Conservation (phyloP, 2,797 vertebrate genomes). For the Eulemur rubriventer region DNA sequence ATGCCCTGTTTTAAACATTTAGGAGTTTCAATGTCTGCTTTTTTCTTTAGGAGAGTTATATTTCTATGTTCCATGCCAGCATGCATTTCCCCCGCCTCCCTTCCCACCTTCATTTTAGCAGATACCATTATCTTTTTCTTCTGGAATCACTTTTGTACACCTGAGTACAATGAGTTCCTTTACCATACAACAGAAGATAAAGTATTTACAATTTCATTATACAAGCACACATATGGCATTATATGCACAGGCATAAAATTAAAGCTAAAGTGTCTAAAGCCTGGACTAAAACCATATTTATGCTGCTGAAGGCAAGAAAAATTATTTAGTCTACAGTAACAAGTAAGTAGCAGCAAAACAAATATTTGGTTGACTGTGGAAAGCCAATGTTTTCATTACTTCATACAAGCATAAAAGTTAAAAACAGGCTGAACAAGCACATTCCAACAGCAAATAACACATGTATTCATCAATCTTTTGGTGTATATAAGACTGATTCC, state of each 20-base stretch:
- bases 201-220: conserved; percentile 68
- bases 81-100: not conserved
- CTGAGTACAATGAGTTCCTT: conserved; percentile 57
- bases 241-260: conserved; percentile 50
- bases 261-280: conserved; percentile 49
- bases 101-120: conserved; percentile 57
- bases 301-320: conserved; percentile 67
- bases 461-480: conserved; percentile 54
- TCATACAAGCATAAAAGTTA: conserved; percentile 66
- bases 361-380: conserved; percentile 76
- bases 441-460: conserved; percentile 66
- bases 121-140: conserved; percentile 69
- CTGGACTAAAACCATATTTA: conserved; percentile 65
- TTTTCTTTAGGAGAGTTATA: conserved; percentile 69
- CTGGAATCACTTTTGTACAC: conserved; percentile 61
- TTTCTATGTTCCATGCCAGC: conserved; percentile 60
- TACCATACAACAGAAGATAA: conserved; percentile 56
- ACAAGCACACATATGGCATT: conserved; percentile 51
- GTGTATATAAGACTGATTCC: conserved; percentile 29
- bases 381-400: conserved; percentile 76
- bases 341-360: conserved; percentile 78
- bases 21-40: conserved; percentile 67
- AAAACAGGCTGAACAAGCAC: conserved; percentile 70
- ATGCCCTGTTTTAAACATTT: conserved; percentile 77
- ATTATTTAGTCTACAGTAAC: conserved; percentile 81